phyloP scores from a whole-genome alignment of 2,797 vertebrate genomes.

The Pangasius larnaudii region DNA sequence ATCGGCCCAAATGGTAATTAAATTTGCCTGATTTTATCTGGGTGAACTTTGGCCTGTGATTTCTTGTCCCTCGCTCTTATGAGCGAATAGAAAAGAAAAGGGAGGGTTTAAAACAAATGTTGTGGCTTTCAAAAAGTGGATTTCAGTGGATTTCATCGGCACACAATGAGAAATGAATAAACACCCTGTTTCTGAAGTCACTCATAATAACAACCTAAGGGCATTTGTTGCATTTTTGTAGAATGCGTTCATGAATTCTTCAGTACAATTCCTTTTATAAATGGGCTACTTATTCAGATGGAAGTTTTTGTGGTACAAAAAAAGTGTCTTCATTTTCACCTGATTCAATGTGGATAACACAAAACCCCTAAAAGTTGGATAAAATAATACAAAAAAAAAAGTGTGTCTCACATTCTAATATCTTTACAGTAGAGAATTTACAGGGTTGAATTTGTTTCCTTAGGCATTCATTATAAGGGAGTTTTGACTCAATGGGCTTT shows the following conservation, averaged over 20 bases:
- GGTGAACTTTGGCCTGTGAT: neutral
- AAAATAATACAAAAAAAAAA: neutral
- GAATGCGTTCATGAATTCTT: neutral
- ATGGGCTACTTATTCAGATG: neutral
- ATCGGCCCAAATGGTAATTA: neutral
- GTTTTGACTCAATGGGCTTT: constrained; percentile 5
- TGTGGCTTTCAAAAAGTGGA: neutral
- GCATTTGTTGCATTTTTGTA: neutral
- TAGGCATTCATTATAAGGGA: neutral
- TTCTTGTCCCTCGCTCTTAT: neutral
- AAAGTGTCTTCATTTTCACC: neutral
- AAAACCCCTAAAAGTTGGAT: neutral
- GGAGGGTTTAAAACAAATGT: neutral
- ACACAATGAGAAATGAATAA: neutral
- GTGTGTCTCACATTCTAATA: neutral
- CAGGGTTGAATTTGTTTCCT: neutral
- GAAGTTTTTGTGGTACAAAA: neutral
- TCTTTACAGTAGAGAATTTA: neutral
- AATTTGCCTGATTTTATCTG: neutral
- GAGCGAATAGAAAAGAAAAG: neutral
- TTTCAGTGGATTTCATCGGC: neutral
- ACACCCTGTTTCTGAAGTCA: neutral
- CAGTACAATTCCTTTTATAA: neutral
- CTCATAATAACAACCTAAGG: neutral
- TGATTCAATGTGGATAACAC: neutral